Evolutionary conservation across 2,888 invertebrate genomes (phyloP).

Genomic region (Spodoptera littoralis): DNA sequence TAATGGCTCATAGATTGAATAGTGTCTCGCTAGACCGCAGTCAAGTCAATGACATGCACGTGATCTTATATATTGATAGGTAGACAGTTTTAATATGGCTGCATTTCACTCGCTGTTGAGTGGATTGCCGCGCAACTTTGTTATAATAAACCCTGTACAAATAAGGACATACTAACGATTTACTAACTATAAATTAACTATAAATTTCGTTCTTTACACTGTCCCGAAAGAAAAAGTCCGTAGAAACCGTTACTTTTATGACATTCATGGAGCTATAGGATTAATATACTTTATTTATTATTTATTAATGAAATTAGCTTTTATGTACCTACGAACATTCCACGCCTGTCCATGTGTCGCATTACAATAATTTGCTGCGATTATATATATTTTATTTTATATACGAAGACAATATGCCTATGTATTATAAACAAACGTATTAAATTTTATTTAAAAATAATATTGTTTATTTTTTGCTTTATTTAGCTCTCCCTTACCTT

Average conservation of each 20-base stretch:
- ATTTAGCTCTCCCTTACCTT: background rate
- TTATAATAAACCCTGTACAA: conserved; percentile 31
- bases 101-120: conserved; percentile 38
- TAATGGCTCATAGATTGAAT: conserved; percentile 41
- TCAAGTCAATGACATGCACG: conserved; percentile 48
- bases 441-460: conserved; percentile 61
- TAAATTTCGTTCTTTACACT: conserved; percentile 22
- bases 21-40: conserved; percentile 49
- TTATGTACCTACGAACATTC: conserved; percentile 58
- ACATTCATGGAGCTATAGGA: conserved; percentile 21
- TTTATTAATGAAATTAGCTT: conserved; percentile 21
- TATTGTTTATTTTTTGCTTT: conserved; percentile 16
- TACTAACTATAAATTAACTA: conserved; percentile 32
- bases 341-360: conserved; percentile 60
- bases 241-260: conserved; percentile 16
- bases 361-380: conserved; percentile 62
- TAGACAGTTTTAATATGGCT: conserved; percentile 37
- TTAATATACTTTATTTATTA: conserved; percentile 6
- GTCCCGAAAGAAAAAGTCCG: conserved; percentile 16
- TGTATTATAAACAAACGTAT: conserved; percentile 65
- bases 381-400: conserved; percentile 57
- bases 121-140: conserved; percentile 25
- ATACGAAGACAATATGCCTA: conserved; percentile 77
- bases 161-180: conserved; percentile 34
- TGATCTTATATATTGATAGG: conserved; percentile 45